A percentile compares a stretch with the other conserved stretches of the same genome.
Conservation (phyloP, 2,888 invertebrate species). For the Drosophila neotestacea region DNA sequence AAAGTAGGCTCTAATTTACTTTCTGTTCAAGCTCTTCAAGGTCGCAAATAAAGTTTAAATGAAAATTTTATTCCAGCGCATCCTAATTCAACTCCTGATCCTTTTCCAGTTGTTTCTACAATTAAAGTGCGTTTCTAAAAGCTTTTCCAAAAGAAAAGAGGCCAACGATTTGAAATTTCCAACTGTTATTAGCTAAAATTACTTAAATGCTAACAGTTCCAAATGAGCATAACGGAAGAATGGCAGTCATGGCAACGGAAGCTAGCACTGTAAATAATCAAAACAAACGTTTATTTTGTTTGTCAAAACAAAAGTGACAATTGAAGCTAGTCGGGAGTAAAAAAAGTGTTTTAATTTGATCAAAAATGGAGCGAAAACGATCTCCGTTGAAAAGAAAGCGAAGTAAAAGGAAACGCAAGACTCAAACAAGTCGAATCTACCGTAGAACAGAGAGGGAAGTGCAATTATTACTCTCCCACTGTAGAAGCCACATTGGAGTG, state of each 20-base stretch:
- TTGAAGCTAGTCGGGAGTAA: too few relatives aligned
- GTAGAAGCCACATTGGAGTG: conserved; percentile 2
- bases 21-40: too few relatives aligned
- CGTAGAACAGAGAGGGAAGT: conserved; percentile 79
- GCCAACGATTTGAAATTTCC: background rate
- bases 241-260: conserved; percentile 25
- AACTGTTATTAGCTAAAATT: background rate
- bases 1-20: too few relatives aligned
- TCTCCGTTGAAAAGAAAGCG: conserved; percentile 8
- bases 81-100: too few relatives aligned
- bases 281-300: conserved; percentile 43
- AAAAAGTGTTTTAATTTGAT: background rate
- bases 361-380: conserved; percentile 17
- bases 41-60: too few relatives aligned
- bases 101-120: too few relatives aligned
- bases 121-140: too few relatives aligned
- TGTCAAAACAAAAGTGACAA: background rate
- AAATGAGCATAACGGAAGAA: background rate
- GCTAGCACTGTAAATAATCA: background rate
- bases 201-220: background rate
- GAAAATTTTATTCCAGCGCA: too few relatives aligned
- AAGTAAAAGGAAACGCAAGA: conserved; percentile 62
- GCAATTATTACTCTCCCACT: conserved; percentile 58
- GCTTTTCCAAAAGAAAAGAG: too few relatives aligned
- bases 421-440: conserved; percentile 75